Evolutionary conservation across 2,888 invertebrate species (phyloP), one percentile per base, ranked within the genome.

Genomic region (Cremastinae sp.): DNA sequence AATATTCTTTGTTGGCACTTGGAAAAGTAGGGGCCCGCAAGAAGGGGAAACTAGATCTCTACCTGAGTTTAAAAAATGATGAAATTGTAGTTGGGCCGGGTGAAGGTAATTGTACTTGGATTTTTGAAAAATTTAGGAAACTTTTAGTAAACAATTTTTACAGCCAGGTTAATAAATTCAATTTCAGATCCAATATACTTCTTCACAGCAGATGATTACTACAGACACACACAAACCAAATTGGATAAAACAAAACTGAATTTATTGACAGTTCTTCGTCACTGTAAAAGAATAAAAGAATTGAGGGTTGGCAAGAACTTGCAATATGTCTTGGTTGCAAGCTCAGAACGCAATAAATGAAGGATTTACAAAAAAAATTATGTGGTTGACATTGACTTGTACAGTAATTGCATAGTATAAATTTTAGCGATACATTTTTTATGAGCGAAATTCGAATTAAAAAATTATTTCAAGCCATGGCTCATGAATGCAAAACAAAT

Each of bases 201-300:
- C 55, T 89, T 89, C 58, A 88, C 84, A 0, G 81, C 78, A 0
- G 84, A 85, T 18, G 89, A 89, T 84, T 89, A 85, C 74, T 72
- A 83, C 37, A 83, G 65, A 16, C 83, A 84, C 10, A 85, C 81
- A 0, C 83, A 86, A 47, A 47, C 70, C 1, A 89, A 89, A 66
- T 45, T 89, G 35, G 86, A 88, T 49, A 89, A 87, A 77, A 82
- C 81, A 0, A 88, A 87, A 76, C 79, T 89, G 16, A 89, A 86
- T 79, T 78, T 88, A 9, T n/a, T 89, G 28, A 85, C 85, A 2
- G 86, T 83, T 43, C 76, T 89, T 18, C 83, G 88, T 0, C 87
- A 87, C 65, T 87, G 87, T 39, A 88, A 86, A 76, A 81, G 86
- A 58, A 73, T 89, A 41, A 78, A 84, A 35, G 87, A 87, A 78